Conservation (phyloP, 2,797 vertebrate species). For the Cuniculus paca region DNA sequence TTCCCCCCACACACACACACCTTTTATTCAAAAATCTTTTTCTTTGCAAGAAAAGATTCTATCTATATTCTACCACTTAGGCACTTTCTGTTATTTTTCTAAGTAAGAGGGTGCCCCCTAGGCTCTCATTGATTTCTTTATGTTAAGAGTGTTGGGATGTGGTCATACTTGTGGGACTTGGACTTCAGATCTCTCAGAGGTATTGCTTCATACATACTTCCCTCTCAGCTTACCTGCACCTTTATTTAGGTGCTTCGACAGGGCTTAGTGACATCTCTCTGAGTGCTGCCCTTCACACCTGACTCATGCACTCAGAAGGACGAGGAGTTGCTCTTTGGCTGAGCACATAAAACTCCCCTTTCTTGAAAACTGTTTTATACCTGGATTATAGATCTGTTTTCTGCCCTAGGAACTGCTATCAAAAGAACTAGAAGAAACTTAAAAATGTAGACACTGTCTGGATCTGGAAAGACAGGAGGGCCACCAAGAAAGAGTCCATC, state of each 20-base stretch:
- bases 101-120: background rate
- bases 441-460: background rate
- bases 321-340: background rate
- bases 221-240: background rate
- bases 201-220: background rate
- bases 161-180: background rate
- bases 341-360: background rate
- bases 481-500: background rate
- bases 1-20: too few relatives aligned
- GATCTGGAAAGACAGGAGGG: background rate
- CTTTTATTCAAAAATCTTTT: background rate
- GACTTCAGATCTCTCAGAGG: background rate
- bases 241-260: background rate
- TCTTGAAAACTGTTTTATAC: background rate
- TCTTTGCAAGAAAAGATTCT: background rate
- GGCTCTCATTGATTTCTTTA: background rate
- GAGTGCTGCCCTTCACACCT: background rate
- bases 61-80: background rate
- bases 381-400: background rate
- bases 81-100: background rate
- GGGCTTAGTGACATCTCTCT: background rate
- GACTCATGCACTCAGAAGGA: background rate
- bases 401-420: background rate
- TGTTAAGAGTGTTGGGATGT: background rate
- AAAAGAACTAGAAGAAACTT: conserved; percentile 1